These are phyloP conservation scores for Microdon myrmicae DNA, from an alignment of 2,888 invertebrate genomes.

Conservation along the genomic window DNA sequence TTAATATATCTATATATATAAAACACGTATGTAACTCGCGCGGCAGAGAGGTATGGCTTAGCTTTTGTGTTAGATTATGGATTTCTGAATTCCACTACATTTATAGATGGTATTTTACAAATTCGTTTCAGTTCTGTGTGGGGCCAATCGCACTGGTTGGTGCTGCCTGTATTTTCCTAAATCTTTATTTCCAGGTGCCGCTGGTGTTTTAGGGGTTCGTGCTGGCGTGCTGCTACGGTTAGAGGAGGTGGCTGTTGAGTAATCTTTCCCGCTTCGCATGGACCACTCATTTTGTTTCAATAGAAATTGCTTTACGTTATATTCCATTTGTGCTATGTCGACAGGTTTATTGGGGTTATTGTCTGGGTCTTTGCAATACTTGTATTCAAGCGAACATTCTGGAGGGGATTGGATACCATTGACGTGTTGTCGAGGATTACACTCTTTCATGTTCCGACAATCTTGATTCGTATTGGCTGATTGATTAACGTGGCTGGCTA, in stretches of 20 bases:
- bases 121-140: constrained; percentile 67
- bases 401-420: constrained; percentile 52
- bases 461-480: constrained; percentile 27
- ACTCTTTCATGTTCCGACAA: constrained; percentile 14
- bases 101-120: constrained; percentile 63
- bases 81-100: too few relatives aligned
- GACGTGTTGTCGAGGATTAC: constrained; percentile 1
- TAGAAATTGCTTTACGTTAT: constrained; percentile 80
- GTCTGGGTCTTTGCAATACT: constrained; percentile 63
- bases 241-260: constrained; percentile 36
- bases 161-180: constrained; percentile 23
- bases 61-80: too few relatives aligned
- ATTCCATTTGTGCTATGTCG: constrained; percentile 79
- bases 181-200: constrained; percentile 29
- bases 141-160: constrained; percentile 54
- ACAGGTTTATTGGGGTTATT: constrained; percentile 66
- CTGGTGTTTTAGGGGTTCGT: constrained; percentile 20
- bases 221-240: constrained; percentile 40
- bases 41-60: too few relatives aligned
- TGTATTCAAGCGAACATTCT: constrained; percentile 64
- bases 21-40: too few relatives aligned
- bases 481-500: constrained; percentile 29
- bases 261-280: constrained; percentile 57
- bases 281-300: constrained; percentile 70
- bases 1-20: too few relatives aligned